phyloP scores from a whole-genome alignment of 1,140 invertebrate genomes.

The Diachasma alloeum region DNA sequence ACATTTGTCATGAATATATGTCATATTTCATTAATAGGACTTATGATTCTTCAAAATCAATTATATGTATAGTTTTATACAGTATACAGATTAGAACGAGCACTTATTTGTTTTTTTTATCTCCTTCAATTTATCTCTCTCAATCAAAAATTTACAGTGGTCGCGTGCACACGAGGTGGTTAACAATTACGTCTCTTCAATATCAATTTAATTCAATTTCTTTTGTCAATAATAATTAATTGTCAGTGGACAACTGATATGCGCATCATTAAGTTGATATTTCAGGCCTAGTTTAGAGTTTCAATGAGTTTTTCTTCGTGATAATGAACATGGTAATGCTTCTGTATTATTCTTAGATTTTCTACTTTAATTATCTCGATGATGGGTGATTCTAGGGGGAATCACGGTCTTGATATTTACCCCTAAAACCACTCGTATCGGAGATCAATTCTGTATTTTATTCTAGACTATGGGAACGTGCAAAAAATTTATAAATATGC shows the following conservation, averaged over 20 bases:
- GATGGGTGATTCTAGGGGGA: not conserved
- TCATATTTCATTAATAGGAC: slow-evolving; percentile 1
- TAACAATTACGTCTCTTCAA: not conserved
- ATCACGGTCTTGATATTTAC: not conserved
- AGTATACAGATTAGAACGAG: slow-evolving; percentile 2
- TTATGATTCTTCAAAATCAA: not conserved
- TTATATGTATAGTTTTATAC: slow-evolving; percentile 9
- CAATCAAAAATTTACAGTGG: slow-evolving; percentile 10
- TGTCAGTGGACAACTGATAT: slow-evolving; percentile 2
- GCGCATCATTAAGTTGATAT: not conserved
- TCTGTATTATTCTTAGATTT: not conserved
- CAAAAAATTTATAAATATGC: not conserved
- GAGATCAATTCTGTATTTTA: not conserved
- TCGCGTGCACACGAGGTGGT: slow-evolving; percentile 1
- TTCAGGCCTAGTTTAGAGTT: not conserved
- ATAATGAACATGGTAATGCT: not conserved
- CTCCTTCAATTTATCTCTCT: not conserved
- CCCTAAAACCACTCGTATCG: not conserved
- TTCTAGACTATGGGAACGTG: not conserved
- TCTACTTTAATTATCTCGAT: not conserved
- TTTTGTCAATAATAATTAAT: not conserved
- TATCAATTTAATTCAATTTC: not conserved
- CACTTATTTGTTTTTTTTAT: not conserved
- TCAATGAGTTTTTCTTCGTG: not conserved
- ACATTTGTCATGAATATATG: slow-evolving; percentile 8